These are phyloP conservation scores for Gorsachius goisagi DNA, from an alignment of 2,113 vertebrate species.

Conservation along the genomic window DNA sequence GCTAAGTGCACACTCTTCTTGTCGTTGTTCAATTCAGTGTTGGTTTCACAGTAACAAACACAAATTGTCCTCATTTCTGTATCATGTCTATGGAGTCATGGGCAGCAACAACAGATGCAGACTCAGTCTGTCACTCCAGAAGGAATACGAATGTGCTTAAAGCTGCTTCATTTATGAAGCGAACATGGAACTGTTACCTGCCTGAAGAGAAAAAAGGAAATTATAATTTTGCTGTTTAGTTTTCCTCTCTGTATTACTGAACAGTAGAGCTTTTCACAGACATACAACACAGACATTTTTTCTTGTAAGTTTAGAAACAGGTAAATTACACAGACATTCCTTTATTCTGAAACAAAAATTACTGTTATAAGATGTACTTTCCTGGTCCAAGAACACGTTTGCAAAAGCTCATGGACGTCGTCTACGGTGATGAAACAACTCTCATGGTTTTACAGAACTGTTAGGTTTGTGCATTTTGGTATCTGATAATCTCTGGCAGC, in stretches of 20 bases:
- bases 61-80: slow-evolving; percentile 68
- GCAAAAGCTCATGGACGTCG: background rate
- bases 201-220: slow-evolving; percentile 54
- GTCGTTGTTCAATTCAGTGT: slow-evolving; percentile 65
- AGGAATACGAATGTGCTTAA: slow-evolving; percentile 80
- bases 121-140: slow-evolving; percentile 81
- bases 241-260: background rate
- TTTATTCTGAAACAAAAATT: background rate
- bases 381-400: background rate
- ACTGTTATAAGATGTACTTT: background rate
- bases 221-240: background rate
- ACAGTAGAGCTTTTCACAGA: background rate
- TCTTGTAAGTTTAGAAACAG: background rate
- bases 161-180: slow-evolving; percentile 84
- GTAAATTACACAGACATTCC: background rate
- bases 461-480: background rate
- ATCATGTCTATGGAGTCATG: slow-evolving; percentile 72
- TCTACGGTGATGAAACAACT: background rate
- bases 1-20: slow-evolving; percentile 70
- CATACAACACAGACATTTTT: background rate
- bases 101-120: slow-evolving; percentile 78
- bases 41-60: slow-evolving; percentile 74
- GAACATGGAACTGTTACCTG: slow-evolving; percentile 81
- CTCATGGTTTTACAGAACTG: background rate
- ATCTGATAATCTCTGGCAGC: background rate